Evolutionary conservation across 2,888 invertebrate genomes (phyloP).

Genomic region (Idaea dimidiata): DNA sequence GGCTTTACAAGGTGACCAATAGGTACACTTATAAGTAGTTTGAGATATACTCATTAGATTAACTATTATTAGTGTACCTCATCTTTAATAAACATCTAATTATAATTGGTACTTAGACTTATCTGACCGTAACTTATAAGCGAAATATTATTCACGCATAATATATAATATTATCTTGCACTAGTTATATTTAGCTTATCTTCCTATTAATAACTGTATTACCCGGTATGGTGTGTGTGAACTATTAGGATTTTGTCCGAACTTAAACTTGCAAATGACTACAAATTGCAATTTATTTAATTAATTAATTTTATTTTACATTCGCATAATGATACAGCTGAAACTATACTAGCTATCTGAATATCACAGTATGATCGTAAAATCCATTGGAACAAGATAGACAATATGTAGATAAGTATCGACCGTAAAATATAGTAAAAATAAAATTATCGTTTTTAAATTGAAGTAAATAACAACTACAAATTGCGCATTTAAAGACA

Average conservation of each 20-base stretch:
- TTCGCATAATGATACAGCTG: background rate
- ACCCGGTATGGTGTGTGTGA: no score
- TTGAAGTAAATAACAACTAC: constrained; percentile 49
- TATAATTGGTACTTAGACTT: background rate
- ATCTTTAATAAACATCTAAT: constrained; percentile 34
- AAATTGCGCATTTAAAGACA: constrained; percentile 59
- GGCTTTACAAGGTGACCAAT: constrained; percentile 60
- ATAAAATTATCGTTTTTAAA: constrained; percentile 39
- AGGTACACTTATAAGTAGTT: constrained; percentile 25
- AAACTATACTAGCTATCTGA: background rate
- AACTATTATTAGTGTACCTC: constrained; percentile 38
- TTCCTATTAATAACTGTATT: no score
- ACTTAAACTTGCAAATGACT: no score
- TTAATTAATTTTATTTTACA: no score
- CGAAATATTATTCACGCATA: background rate
- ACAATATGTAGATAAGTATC: background rate
- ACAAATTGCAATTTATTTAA: no score
- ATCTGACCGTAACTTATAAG: background rate
- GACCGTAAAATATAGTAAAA: background rate
- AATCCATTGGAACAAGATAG: background rate
- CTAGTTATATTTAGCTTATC: no score
- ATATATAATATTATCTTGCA: background rate
- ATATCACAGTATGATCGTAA: background rate
- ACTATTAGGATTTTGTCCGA: no score
- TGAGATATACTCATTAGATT: constrained; percentile 5